phyloP scores from a whole-genome alignment of 1,140 invertebrate genomes.

The Diachasmimorpha longicaudata region DNA sequence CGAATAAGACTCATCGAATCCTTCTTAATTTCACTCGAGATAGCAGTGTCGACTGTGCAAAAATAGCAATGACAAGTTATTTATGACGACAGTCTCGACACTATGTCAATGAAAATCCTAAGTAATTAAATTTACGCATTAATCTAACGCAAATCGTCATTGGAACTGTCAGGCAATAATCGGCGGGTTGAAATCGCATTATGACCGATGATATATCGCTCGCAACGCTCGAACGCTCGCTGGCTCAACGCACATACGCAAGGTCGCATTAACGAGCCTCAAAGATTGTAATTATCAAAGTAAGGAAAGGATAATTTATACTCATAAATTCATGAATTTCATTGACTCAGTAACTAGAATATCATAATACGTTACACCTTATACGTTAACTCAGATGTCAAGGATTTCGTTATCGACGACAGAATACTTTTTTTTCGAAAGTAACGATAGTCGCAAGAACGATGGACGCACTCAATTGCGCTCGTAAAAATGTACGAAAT shows the following conservation, averaged over 20 bases:
- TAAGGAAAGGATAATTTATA: background rate
- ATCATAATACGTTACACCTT: constrained; percentile 52
- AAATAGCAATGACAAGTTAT: no score
- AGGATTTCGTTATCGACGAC: background rate
- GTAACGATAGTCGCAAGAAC: background rate
- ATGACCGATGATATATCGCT: background rate
- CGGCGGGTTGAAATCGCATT: background rate
- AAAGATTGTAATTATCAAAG: background rate
- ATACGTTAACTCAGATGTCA: constrained; percentile 46
- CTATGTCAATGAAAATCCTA: no score
- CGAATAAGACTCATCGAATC: no score
- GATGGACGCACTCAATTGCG: background rate
- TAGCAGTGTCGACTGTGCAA: no score
- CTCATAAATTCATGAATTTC: background rate
- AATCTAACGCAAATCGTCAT: background rate
- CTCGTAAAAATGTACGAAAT: background rate
- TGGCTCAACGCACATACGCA: background rate
- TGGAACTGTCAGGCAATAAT: background rate
- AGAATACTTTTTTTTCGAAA: background rate
- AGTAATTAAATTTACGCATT: background rate
- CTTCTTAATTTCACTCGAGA: no score
- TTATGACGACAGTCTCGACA: no score
- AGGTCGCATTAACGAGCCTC: background rate
- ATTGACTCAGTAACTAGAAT: background rate
- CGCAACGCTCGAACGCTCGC: background rate